Evolutionary conservation across 2,113 vertebrate species (phyloP), one percentile per base, ranked within the genome.

Genomic region (Phrynocephalus versicolor): DNA sequence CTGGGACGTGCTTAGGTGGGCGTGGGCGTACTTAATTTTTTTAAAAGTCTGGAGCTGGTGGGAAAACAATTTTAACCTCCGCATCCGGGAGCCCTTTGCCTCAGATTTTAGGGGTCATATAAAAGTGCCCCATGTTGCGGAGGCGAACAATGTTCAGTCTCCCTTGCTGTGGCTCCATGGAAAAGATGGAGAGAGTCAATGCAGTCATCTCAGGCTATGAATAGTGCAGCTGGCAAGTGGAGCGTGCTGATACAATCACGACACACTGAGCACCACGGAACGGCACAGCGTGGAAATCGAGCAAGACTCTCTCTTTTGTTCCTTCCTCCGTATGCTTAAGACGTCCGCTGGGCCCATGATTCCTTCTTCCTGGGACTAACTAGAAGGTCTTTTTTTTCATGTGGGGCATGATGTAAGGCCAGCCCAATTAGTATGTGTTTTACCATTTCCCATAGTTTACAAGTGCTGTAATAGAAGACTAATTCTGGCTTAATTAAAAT

Each of bases 401-500:
- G 4, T 37, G 33, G 81, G 82, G 27, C 57, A 82, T 81, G 79
- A 75, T 57, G 27, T 79, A 73, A 85, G 84, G 60, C 74, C 79
- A 90, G 51, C 6, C 60, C 71, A 90, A 89, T 86, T 88, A 90
- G 41, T 30, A 39, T 83, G 33, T 1, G 82, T n/a, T 82, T 83
- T 57, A 81, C 14, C 62, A 85, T 88, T 90, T 88, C 25, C 39
- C 87, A 67, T 75, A 87, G 45, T 67, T 33, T 87, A 79, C 89
- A 87, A 70, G 35, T 87, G 62, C 73, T 73, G 70, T 86, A 55
- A 77, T 84, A 78, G 82, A 88, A 78, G 45, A 12, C 1, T 88
- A 77, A 89, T 91, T 94, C 41, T 86, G 67, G 27, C 69, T 94
- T 89, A 88, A 88, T 80, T 91, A 83, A 89, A 87, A 83, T 90